Conservation (phyloP, 2,888 invertebrate genomes). For the Pheosia gnoma region DNA sequence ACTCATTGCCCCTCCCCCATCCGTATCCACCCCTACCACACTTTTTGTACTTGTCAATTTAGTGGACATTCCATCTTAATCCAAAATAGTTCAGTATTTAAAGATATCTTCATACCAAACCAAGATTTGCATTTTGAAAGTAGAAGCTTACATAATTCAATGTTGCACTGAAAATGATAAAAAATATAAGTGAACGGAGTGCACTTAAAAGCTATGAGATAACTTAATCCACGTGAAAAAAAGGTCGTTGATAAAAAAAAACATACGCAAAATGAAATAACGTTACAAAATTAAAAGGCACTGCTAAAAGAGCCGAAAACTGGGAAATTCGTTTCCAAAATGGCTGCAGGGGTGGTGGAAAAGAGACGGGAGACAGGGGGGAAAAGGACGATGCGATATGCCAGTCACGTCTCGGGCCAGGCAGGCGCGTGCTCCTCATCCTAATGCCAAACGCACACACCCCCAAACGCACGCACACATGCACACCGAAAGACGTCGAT, state of each 20-base stretch:
- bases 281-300: conserved; percentile 77
- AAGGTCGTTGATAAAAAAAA: conserved; percentile 47
- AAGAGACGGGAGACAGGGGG: conserved; percentile 73
- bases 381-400: conserved; percentile 81
- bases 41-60: too few species aligned
- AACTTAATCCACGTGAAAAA: conserved; percentile 20
- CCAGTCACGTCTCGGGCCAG: conserved; percentile 81
- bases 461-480: conserved; percentile 59
- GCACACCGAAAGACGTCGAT: conserved; percentile 50
- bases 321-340: conserved; percentile 79
- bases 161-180: background rate
- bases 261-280: conserved; percentile 65
- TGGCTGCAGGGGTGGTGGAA: conserved; percentile 76
- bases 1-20: too few species aligned
- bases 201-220: conserved; percentile 12
- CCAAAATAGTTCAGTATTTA: too few species aligned
- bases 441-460: conserved; percentile 78
- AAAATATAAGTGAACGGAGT: background rate
- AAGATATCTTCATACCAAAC: too few species aligned
- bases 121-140: too few species aligned
- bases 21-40: too few species aligned
- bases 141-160: background rate
- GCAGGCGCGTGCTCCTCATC: conserved; percentile 81
- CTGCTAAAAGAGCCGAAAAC: conserved; percentile 77
- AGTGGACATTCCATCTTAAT: too few species aligned